Evolutionary conservation across 2,113 vertebrate genomes (phyloP), one percentile per base, ranked within the genome.

Genomic region (Sapajus apella): DNA sequence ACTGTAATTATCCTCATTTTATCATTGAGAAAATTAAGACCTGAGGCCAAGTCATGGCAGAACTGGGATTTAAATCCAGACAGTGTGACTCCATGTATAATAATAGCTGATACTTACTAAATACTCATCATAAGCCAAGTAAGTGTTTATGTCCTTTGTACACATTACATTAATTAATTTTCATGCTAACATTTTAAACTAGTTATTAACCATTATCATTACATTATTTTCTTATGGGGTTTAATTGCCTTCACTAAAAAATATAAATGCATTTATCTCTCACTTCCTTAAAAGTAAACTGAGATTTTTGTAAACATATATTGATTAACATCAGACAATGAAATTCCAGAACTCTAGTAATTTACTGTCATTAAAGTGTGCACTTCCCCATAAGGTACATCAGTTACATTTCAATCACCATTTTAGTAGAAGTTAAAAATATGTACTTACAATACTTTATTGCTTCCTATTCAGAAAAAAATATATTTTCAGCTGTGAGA

Each of bases 211-310:
- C 37, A 25, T 84, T 90, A 64, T 56, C 11, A 76, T 87, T 87
- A 61, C 25, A 16, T 79, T 87, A 47, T 27, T 87, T 92, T 79
- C 40, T 43, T 55, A 10, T 9, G 18, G 43, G 37, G 50, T 72
- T 90, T 87, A 37, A 50, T 83, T 96, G 55, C 47, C 40, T 91
- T 79, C 92, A 75, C 91, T 87, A 89, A 75, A 79, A 96, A 80
- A 56, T 64, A 72, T 27, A 76, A 96, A 64, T 35, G 18, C 0
- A 21, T 61, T 91, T 70, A 56, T 47, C 52, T 92, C 56, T 94
- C 37, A 50, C 50, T 37, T 96, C 30, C 56, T 96, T 85, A 58
- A 93, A 95, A 81, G 76, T 50, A 91, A 87, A 14, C 70, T 58
- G 35, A 87, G 76, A 87, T 93, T 93, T 92, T 8, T 56, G 23